Conservation (phyloP, 2,113 vertebrate species). For the Perca fluviatilis region DNA sequence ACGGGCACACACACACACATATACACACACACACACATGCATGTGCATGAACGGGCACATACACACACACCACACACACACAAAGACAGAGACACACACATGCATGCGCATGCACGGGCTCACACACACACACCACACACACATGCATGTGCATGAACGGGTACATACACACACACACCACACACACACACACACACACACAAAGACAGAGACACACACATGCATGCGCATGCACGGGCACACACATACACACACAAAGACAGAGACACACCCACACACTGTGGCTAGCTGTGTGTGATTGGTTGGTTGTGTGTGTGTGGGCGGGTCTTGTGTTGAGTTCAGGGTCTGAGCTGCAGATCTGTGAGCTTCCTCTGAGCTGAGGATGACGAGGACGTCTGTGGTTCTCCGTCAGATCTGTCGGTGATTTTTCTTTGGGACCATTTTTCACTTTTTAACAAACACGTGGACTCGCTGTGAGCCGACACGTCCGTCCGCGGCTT, state of each 20-base stretch:
- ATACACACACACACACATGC: too few relatives aligned
- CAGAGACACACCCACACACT: background rate
- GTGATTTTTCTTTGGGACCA: constrained; percentile 33
- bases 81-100: background rate
- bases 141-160: too few relatives aligned
- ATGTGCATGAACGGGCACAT: too few relatives aligned
- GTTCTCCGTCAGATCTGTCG: constrained; percentile 32
- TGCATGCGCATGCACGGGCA: too few relatives aligned
- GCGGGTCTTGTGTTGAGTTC: constrained; percentile 28
- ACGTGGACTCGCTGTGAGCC: background rate
- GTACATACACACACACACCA: too few relatives aligned
- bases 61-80: background rate
- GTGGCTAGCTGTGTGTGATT: background rate
- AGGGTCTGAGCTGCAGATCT: constrained; percentile 14
- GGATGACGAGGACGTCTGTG: constrained; percentile 56
- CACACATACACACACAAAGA: background rate
- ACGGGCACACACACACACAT: too few relatives aligned
- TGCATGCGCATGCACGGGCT: too few relatives aligned
- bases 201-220: too few relatives aligned
- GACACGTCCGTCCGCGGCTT: background rate
- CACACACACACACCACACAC: too few relatives aligned
- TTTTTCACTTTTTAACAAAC: background rate
- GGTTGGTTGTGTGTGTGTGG: constrained; percentile 19
- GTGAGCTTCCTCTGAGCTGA: constrained; percentile 50
- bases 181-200: too few relatives aligned